Percentiles rank a stretch among this genome's conserved stretches.
phyloP scores from a whole-genome alignment of 2,113 vertebrate genomes.

The Scomber scombrus region DNA sequence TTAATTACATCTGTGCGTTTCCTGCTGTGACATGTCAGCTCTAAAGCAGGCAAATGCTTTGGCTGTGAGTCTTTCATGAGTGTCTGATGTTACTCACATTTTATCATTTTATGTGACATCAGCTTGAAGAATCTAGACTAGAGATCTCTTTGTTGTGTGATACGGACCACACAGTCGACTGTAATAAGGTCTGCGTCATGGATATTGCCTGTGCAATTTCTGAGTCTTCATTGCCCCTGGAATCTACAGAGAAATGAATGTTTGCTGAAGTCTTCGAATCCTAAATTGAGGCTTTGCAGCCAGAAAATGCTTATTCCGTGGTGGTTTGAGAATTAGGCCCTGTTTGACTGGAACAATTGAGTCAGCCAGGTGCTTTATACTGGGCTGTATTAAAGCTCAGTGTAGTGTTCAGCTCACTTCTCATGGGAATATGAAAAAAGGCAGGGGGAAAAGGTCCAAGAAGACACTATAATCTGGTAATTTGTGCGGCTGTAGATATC shows the following conservation, averaged over 20 bases:
- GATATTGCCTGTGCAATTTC: not conserved
- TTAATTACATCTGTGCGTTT: slow-evolving; percentile 24
- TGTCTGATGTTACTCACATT: not conserved
- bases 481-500: slow-evolving; percentile 20
- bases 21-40: slow-evolving; percentile 6
- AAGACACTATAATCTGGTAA: slow-evolving; percentile 8
- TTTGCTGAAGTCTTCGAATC: slow-evolving; percentile 51
- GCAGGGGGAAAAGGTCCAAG: not conserved
- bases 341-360: slow-evolving; percentile 60
- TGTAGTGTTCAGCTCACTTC: slow-evolving; percentile 12
- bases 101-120: not conserved
- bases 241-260: slow-evolving; percentile 53
- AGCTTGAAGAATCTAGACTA: not conserved
- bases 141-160: not conserved
- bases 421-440: slow-evolving; percentile 11
- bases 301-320: slow-evolving; percentile 10
- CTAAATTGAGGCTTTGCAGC: slow-evolving; percentile 32
- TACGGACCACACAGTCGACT: slow-evolving; percentile 1
- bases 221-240: slow-evolving; percentile 7
- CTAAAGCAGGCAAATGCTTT: not conserved
- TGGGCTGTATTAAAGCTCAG: slow-evolving; percentile 57
- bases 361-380: slow-evolving; percentile 41
- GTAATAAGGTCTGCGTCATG: slow-evolving; percentile 2
- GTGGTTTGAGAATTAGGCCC: slow-evolving; percentile 31
- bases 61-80: not conserved